Base-by-base conservation (phyloP, 2,888 invertebrate genomes). In the Acleris cristana region DNA sequence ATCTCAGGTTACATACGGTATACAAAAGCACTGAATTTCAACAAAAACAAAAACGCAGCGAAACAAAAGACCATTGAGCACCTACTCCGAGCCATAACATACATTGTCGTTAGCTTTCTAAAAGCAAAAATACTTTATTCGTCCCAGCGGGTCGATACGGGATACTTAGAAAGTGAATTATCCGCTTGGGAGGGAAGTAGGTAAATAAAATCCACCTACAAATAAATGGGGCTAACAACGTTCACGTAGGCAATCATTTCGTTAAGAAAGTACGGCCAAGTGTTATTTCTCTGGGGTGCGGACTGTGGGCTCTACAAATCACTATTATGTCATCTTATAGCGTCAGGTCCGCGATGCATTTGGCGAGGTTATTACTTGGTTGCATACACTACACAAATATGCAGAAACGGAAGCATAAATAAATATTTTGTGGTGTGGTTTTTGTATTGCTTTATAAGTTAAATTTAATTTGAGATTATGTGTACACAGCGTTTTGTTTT, bases 241-340 rank as follows among this genome's bases (percentile, higher is more conserved):
- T 86, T 83, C 90, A 92, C 88, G 90, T 90, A 89, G 87, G 89
- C 90, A 90, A 91, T 92, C 90, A 90, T 92, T 91, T 89, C 88
- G 89, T 89, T 90, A 91, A 89, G 88, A 89, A 90, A 90, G 84
- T 89, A 86, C 83, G 82, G 83, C 85, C 74, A 82, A 89, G 84
- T 72, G 71, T 89, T 90, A 90, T 91, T 91, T 91, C 86, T 86
- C 87, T 74, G 73, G 87, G 87, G 87, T 82, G 83, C 82, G 80
- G 77, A 80, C 23, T 56, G 45, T 74, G 74, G 74, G 73, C 53
- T 23, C 81, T 79, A 86, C 87, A 87, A 88, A 87, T 88, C 88
- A 87, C 85, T 87, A 86, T 87, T 86, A 86, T 84, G 87, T 85
- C 58, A 52, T 58, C 49, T 65, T 64, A 59, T 63, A 51, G 62